phyloP scores from a whole-genome alignment of 1,140 invertebrate genomes.

The Drosophila sucinea region DNA sequence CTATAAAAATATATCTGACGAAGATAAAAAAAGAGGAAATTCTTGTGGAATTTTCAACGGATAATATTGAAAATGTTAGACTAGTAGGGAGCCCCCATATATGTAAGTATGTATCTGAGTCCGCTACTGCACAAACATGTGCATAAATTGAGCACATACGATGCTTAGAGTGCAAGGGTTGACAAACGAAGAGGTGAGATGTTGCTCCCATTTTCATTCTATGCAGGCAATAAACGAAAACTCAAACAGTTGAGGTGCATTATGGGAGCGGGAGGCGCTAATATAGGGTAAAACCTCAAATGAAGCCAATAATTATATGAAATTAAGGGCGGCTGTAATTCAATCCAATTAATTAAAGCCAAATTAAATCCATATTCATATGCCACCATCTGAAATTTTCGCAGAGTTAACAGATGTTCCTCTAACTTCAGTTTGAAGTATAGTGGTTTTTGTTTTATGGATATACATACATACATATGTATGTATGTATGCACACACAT shows the following conservation, averaged over 20 bases:
- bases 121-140: constrained; percentile 9
- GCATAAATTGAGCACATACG: constrained; percentile 41
- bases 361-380: neutral
- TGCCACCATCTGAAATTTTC: constrained; percentile 15
- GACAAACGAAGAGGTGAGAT: constrained; percentile 36
- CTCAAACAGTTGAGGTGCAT: neutral
- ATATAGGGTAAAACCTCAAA: neutral
- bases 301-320: neutral
- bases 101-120: neutral
- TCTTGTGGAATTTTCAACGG: too few relatives aligned
- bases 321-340: neutral
- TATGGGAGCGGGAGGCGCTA: neutral
- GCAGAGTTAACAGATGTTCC: constrained; percentile 56
- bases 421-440: constrained; percentile 43
- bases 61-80: too few relatives aligned
- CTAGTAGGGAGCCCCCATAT: neutral
- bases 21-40: too few relatives aligned
- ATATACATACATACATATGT: neutral
- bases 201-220: neutral
- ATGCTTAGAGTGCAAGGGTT: constrained; percentile 31
- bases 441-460: neutral
- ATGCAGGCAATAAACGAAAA: neutral
- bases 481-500: neutral
- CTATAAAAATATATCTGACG: too few relatives aligned
- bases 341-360: neutral